These are phyloP conservation scores for Eurytemora carolleeae DNA, from an alignment of 1,140 invertebrate species.

Conservation along the genomic window DNA sequence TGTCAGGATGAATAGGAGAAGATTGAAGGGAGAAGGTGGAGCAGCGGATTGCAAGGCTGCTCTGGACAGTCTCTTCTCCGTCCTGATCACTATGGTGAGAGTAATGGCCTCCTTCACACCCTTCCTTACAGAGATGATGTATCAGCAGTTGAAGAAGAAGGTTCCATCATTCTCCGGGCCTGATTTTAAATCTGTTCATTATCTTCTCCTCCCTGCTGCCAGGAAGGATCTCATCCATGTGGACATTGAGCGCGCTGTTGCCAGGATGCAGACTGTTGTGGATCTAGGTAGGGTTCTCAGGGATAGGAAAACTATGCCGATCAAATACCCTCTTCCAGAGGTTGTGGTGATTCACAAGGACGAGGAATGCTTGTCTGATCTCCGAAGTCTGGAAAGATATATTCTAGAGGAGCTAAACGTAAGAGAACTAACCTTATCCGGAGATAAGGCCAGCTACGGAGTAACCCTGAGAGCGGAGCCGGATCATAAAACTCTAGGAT, in stretches of 20 bases:
- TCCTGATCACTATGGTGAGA: slow-evolving; percentile 67
- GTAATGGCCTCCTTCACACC: slow-evolving; percentile 95
- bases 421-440: slow-evolving; percentile 59
- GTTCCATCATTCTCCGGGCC: slow-evolving; percentile 24
- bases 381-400: slow-evolving; percentile 59
- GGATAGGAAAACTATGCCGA: slow-evolving; percentile 75
- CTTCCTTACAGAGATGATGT: slow-evolving; percentile 89
- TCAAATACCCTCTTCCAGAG: slow-evolving; percentile 92
- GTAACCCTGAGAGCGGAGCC: slow-evolving; percentile 82
- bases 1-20: slow-evolving; percentile 81
- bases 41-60: slow-evolving; percentile 55
- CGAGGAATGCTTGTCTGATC: slow-evolving; percentile 49
- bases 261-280: slow-evolving; percentile 81
- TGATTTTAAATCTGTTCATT: slow-evolving; percentile 54
- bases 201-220: slow-evolving; percentile 59
- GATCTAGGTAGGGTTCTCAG: slow-evolving; percentile 77
- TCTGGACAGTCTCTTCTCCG: slow-evolving; percentile 65
- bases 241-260: slow-evolving; percentile 70
- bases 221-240: slow-evolving; percentile 51
- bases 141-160: slow-evolving; percentile 23
- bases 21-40: slow-evolving; percentile 63
- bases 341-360: slow-evolving; percentile 84
- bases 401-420: slow-evolving; percentile 89
- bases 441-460: slow-evolving; percentile 79
- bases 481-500: slow-evolving; percentile 67